These are phyloP conservation scores for Hedychridium roseum DNA, from an alignment of 2,888 invertebrate species.

Conservation along the genomic window DNA sequence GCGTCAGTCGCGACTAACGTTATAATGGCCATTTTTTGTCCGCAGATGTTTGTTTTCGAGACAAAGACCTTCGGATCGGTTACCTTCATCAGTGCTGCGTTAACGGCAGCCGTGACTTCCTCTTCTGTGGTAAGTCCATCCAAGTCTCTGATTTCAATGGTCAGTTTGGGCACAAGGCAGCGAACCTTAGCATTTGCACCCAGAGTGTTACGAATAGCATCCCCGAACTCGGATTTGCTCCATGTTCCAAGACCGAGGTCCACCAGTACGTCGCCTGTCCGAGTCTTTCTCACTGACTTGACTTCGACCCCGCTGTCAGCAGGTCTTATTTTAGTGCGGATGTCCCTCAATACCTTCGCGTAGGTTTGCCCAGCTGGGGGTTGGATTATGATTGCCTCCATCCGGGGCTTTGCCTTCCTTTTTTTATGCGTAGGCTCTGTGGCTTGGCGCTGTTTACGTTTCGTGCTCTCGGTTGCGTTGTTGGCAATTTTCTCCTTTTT, in stretches of 20 bases:
- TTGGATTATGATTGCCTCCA: no score
- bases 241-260: not conserved
- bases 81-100: not conserved
- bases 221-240: not conserved
- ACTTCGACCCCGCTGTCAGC: not conserved
- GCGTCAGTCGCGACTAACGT: not conserved
- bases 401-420: no score
- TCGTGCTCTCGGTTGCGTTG: no score
- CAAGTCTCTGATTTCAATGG: slow-evolving; percentile 7
- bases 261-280: not conserved
- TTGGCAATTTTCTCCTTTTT: no score
- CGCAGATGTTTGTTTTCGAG: not conserved
- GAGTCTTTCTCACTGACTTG: not conserved
- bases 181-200: not conserved
- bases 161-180: not conserved
- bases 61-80: not conserved
- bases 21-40: not conserved
- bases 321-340: not conserved
- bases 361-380: not conserved
- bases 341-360: not conserved
- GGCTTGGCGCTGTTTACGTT: no score
- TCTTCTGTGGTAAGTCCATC: not conserved
- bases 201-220: not conserved
- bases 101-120: slow-evolving; percentile 4
- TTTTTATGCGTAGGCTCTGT: no score